Base-by-base conservation (phyloP, 2,888 invertebrate genomes). In the Leucania comma region DNA sequence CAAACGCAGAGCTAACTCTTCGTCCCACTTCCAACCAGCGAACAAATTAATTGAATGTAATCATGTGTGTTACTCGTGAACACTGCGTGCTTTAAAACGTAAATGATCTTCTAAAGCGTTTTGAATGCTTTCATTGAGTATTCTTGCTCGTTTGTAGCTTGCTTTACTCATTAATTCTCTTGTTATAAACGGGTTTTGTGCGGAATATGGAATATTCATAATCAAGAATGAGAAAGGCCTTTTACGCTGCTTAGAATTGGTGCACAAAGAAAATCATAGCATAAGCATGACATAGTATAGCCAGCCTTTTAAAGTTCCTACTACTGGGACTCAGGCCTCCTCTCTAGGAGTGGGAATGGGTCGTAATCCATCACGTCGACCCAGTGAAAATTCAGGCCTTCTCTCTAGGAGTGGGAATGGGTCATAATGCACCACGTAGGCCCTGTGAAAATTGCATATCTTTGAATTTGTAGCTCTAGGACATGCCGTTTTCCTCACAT, bases 31-130 rank as follows among this genome's bases (percentile, higher is more conserved):
- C 73, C 74, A 76, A 82, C 80, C 81, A 84, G 75, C 61, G 80
- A 84, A 83, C 81, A 83, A 86, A 87, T 85, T 77, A 86, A 88
- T 86, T 85, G 81, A 72, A 83, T 82, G 82, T 85, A 85, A 86
- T 84, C 81, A 78, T 76, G 68, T 78, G 80, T 81, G 79, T 61
- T 69, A 57, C 57, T 54, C 68, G 75, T 68, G 65, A 77, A 77
- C 78, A 81, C 56, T 77, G 64, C 71, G 60, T 77, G 64, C 64
- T 54, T 70, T 64, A 50, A 58, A 81, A 78, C 78, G 71, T 65
- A 77, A 78, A 77, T 69, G 77, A 76, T 81, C 51, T 81, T 42
- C 51, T 57, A 26, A 76, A 77, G 24, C 81, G 61, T 64, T 70
- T 46, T 61, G 69, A 77, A 77, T 58, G 64, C 32, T 78, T 58